A percentile compares a stretch with the other conserved stretches of the same genome.
phyloP scores from a whole-genome alignment of 35 echinoderm and acorn worm species.

The Apostichopus californicus region DNA sequence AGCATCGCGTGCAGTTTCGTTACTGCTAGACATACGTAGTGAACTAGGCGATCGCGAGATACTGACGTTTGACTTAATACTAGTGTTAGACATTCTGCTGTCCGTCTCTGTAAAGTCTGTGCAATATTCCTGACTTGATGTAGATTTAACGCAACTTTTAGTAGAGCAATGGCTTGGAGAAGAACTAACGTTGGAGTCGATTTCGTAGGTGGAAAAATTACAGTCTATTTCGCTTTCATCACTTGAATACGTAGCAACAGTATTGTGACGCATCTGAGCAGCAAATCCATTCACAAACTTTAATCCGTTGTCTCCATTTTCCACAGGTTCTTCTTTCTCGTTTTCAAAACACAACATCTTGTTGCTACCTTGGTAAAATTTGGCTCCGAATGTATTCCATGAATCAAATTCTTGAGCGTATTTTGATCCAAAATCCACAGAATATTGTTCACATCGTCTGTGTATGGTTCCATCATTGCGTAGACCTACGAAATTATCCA shows the following conservation, averaged over 20 bases:
- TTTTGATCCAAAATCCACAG: constrained; percentile 40
- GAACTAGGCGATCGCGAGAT: not conserved
- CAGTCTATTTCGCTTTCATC: constrained; percentile 44
- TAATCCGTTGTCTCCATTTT: constrained; percentile 12
- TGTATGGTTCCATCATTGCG: not conserved
- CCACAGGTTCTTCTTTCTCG: constrained; percentile 42
- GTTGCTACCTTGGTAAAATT: not conserved
- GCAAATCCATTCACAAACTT: constrained; percentile 61
- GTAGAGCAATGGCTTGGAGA: constrained; percentile 36
- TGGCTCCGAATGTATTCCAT: constrained; percentile 49
- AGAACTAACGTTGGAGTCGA: constrained; percentile 42
- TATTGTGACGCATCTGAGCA: constrained; percentile 49
- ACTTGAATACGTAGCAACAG: constrained; percentile 26
- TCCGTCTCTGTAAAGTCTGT: constrained; percentile 39
- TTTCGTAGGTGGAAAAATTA: constrained; percentile 45
- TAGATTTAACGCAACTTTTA: constrained; percentile 24
- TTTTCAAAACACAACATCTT: constrained; percentile 32
- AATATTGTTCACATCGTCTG: constrained; percentile 3
- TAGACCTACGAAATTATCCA: not conserved
- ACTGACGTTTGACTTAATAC: constrained; percentile 2
- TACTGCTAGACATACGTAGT: constrained; percentile 39
- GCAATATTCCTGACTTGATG: constrained; percentile 23
- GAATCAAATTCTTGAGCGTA: constrained; percentile 21
- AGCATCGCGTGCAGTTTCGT: not conserved
- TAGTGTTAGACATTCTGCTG: constrained; percentile 18